A percentile compares a stretch with the other conserved stretches of the same genome.
Evolutionary conservation across 2,113 vertebrate genomes (phyloP).

Genomic region (Atractosteus spatula): DNA sequence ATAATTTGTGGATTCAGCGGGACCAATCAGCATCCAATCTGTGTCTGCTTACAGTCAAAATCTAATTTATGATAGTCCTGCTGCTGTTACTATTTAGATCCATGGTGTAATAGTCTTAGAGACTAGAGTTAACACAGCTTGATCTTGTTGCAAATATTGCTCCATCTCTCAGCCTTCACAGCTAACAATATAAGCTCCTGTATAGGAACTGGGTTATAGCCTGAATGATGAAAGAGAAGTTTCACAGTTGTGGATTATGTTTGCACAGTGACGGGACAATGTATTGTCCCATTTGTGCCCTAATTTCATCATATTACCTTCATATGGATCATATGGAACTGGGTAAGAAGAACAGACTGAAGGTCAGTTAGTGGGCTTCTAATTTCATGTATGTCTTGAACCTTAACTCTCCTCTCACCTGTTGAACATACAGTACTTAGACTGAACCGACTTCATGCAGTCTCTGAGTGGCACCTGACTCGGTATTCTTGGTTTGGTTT

Average conservation of each 20-base stretch:
- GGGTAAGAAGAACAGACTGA: too few species aligned
- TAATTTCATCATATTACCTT: not conserved
- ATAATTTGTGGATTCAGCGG: too few species aligned
- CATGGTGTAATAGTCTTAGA: conserved; percentile 54
- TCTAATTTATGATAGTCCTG: conserved; percentile 60
- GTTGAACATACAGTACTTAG: too few species aligned
- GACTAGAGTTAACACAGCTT: conserved; percentile 62
- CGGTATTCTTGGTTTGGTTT: too few species aligned
- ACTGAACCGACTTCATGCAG: too few species aligned
- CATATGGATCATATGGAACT: too few species aligned
- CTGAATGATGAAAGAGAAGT: conserved; percentile 63
- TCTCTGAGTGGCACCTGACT: too few species aligned
- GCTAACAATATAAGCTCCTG: conserved; percentile 36
- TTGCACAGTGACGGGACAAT: conserved; percentile 50
- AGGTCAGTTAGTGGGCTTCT: too few species aligned
- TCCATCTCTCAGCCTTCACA: conserved; percentile 35
- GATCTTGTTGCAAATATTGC: conserved; percentile 43
- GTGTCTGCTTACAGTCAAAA: too few species aligned
- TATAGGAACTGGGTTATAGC: conserved; percentile 60
- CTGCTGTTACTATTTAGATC: conserved; percentile 61
- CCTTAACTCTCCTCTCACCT: too few species aligned
- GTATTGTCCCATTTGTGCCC: conserved; percentile 29
- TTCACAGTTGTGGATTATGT: conserved; percentile 58
- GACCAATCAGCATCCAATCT: too few species aligned
- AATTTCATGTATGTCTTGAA: too few species aligned